Base-by-base conservation (phyloP, 2,888 invertebrate genomes). In the Andrena haemorrhoa region DNA sequence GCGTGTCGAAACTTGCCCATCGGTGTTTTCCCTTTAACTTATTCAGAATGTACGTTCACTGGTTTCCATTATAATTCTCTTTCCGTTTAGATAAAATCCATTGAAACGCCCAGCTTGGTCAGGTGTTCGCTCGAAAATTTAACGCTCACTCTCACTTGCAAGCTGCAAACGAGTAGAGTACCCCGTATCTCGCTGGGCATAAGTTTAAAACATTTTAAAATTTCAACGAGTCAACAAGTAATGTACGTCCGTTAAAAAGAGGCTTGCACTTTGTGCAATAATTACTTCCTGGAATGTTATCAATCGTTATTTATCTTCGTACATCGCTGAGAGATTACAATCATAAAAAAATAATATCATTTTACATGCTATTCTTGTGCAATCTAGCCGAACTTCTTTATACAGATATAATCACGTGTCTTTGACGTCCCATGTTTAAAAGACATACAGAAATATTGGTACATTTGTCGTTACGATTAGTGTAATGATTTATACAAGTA, bases 141-240 rank as follows among this genome's bases (percentile, higher is more conserved):
- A 7, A 29, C 35, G 68, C 69, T 88, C 87, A 60, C 35, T 73
- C 63, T 83, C 89, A 84, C 73, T 89, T 90, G 88, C 84, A 29
- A 47, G 5, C 53, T 58, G 72, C 89, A 90, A 90, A 86, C 80
- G 85, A 86, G 79, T 65, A 75, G 84, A 89, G 88, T 85, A 65
- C 53, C 35, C 26, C 23, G n/a, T n/a, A 47, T 33, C 53, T 53
- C 10, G 16, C 26, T 41, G 12, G 51, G 8, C 10, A 23, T 10
- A 20, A 60, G 16, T 26, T 58, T 26, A 2, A 49, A 65, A 26
- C 2, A 51, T 33, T 12, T 58, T 8, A 33, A 75, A 51, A 31
- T 16, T 56, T 66, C 26, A 26, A 47, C 23, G 12, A 47, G 31
- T 56, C 33, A 8, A 70, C 26, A 60, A 23, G n/a, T 31, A 23